These are phyloP conservation scores for Hymenopus coronatus DNA, from an alignment of 2,888 invertebrate genomes.

Conservation along the genomic window DNA sequence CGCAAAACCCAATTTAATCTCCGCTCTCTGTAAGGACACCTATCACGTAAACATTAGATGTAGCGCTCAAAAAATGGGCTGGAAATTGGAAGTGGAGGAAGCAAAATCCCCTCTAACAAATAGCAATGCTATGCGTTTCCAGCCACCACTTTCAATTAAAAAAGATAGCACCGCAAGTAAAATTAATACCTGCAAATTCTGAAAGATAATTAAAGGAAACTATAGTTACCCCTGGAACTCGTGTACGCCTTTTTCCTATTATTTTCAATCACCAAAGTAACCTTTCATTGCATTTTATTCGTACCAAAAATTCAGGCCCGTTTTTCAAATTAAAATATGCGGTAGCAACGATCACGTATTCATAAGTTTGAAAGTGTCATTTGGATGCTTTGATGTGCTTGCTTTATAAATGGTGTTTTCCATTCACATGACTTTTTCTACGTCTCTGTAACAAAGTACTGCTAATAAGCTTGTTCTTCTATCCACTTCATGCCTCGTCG, in stretches of 20 bases:
- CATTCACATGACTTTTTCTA: no score
- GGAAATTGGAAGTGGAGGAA: background rate
- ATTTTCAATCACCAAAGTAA: background rate
- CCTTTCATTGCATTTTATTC: background rate
- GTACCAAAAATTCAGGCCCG: no score
- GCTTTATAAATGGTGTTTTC: no score
- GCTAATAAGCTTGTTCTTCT: no score
- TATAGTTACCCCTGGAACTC: background rate
- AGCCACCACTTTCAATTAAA: background rate
- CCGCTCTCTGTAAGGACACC: background rate
- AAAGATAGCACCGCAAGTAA: no score
- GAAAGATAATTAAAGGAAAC: background rate
- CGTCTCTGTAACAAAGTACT: no score
- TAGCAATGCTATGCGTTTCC: no score
- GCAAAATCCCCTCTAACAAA: background rate
- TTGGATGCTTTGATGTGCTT: no score
- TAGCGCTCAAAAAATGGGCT: background rate
- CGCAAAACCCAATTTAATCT: background rate
- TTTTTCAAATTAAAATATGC: no score
- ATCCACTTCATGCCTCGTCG: no score
- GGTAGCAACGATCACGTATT: no score
- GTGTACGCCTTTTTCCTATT: background rate
- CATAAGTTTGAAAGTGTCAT: no score
- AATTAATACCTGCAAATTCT: background rate
- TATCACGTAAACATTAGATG: background rate